These are phyloP conservation scores for Stramonita haemastoma DNA, from an alignment of 2,888 invertebrate species.

Conservation along the genomic window DNA sequence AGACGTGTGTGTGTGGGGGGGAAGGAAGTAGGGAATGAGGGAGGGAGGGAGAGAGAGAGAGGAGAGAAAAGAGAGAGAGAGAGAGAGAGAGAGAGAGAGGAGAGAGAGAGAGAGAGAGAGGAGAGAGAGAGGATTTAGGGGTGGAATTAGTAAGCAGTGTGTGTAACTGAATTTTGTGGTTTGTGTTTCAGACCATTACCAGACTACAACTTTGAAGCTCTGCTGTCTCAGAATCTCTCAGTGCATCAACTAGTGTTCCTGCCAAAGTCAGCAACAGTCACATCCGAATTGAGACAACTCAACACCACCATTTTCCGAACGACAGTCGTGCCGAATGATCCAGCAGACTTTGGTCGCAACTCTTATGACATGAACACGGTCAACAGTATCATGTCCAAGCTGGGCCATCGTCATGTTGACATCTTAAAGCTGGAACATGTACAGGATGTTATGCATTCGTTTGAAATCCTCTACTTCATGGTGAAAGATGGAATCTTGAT, in stretches of 20 bases:
- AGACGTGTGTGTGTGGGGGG: background rate
- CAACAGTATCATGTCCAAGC: conserved; percentile 62
- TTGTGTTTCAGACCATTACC: conserved; percentile 60
- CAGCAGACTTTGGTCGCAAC: conserved; percentile 72
- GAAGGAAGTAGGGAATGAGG: too few relatives aligned
- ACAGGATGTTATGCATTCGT: conserved; percentile 58
- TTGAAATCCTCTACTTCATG: conserved; percentile 69
- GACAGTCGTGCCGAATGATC: conserved; percentile 71
- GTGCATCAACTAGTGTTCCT: conserved; percentile 62
- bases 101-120: too few relatives aligned
- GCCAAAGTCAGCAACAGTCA: conserved; percentile 49
- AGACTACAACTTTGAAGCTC: conserved; percentile 65
- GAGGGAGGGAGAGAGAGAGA: too few relatives aligned
- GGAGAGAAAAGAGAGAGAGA: too few relatives aligned
- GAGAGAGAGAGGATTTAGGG: too few relatives aligned
- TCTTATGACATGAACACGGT: conserved; percentile 71
- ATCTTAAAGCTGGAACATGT: conserved; percentile 65
- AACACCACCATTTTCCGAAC: conserved; percentile 59
- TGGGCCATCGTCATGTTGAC: conserved; percentile 63
- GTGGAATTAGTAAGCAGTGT: too few relatives aligned
- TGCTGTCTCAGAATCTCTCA: conserved; percentile 65
- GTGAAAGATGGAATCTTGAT: conserved; percentile 64
- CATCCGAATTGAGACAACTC: conserved; percentile 49
- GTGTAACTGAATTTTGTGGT: background rate
- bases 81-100: too few relatives aligned